These are phyloP conservation scores for Trachymyrmex cornetzi DNA, from an alignment of 1,140 invertebrate species.

Conservation along the genomic window DNA sequence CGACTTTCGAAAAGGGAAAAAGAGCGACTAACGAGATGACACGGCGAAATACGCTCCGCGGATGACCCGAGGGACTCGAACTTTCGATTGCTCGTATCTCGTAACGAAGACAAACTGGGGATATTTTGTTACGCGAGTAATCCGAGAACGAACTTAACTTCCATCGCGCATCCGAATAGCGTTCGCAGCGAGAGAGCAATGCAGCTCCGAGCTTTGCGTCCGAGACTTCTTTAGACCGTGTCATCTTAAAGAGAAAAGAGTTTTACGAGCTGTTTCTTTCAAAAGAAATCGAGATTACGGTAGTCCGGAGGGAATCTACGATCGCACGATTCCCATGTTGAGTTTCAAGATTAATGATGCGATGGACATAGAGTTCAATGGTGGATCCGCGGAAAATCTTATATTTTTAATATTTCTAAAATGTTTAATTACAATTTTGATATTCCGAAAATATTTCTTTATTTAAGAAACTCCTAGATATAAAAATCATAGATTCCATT, in stretches of 20 bases:
- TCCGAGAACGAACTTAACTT: not conserved
- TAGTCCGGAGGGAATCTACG: not conserved
- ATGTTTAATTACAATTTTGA: too few species aligned
- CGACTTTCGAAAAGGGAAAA: not conserved
- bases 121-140: slow-evolving; percentile 65
- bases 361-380: not conserved
- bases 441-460: too few species aligned
- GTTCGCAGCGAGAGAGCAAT: not conserved
- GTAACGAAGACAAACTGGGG: slow-evolving; percentile 69
- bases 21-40: not conserved
- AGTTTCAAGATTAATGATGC: slow-evolving; percentile 27
- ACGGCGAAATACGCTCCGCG: too few species aligned
- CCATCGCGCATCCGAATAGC: not conserved
- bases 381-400: too few species aligned
- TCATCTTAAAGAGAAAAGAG: not conserved
- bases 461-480: too few species aligned
- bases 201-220: not conserved
- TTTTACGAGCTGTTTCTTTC: not conserved
- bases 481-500: too few species aligned
- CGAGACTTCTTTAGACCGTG: not conserved
- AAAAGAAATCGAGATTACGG: not conserved
- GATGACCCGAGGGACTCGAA: slow-evolving; percentile 39
- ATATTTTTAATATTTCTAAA: too few species aligned
- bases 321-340: not conserved
- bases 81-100: slow-evolving; percentile 71